A percentile compares a stretch with the other conserved stretches of the same genome.
phyloP scores from a whole-genome alignment of 2,797 vertebrate species.

The Neosilurus mollespiculum region DNA sequence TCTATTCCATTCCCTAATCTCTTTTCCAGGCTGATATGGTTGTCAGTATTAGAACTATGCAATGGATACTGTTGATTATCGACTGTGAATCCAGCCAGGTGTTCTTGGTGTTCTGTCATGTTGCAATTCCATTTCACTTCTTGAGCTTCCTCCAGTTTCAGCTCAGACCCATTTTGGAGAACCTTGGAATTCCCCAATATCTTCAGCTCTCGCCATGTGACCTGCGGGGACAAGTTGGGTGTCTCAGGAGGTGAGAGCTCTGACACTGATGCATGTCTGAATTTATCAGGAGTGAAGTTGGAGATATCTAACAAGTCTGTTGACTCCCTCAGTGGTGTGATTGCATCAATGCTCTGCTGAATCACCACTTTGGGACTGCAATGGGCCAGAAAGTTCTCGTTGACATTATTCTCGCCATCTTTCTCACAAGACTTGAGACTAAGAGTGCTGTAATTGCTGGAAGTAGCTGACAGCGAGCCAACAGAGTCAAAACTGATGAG shows the following conservation, averaged over 20 bases:
- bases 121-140: constrained; percentile 92
- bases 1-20: constrained; percentile 80
- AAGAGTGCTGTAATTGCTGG: constrained; percentile 96
- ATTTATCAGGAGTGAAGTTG: constrained; percentile 99
- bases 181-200: constrained; percentile 81
- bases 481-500: constrained; percentile 98
- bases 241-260: constrained; percentile 97
- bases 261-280: constrained; percentile 94
- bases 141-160: constrained; percentile 77
- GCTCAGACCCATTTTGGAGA: constrained; percentile 84
- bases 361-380: constrained; percentile 99
- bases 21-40: constrained; percentile 82
- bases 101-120: constrained; percentile 83
- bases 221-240: constrained; percentile 94
- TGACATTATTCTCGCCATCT: constrained; percentile 91
- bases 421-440: constrained; percentile 95
- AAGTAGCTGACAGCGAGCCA: constrained; percentile 91
- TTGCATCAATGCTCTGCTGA: constrained; percentile 96
- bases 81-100: constrained; percentile 81
- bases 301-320: constrained; percentile 98
- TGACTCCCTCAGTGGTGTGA: constrained; percentile 94
- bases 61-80: constrained; percentile 91
- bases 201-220: constrained; percentile 86
- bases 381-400: constrained; percentile 95
- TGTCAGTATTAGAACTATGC: constrained; percentile 91